Conservation (phyloP, 1,140 invertebrate species). For the Tenebrio molitor region DNA sequence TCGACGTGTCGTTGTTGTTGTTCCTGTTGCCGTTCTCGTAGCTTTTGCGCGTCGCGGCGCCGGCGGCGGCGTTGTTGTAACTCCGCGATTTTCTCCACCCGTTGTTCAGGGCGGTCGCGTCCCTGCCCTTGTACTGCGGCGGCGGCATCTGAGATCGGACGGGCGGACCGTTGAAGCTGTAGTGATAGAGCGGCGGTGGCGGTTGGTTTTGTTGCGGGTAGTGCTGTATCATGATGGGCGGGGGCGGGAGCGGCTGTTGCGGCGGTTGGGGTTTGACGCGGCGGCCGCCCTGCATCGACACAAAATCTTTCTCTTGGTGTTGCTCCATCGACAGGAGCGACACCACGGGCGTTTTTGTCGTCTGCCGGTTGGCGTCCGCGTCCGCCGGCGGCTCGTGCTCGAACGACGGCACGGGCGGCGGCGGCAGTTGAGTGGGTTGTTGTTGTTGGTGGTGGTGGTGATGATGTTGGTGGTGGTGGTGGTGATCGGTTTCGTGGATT, state of each 20-base stretch:
- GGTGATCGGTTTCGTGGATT: not conserved
- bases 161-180: not conserved
- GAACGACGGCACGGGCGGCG: slow-evolving; percentile 42
- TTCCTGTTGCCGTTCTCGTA: slow-evolving; percentile 38
- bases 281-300: slow-evolving; percentile 63
- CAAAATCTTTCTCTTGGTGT: slow-evolving; percentile 63
- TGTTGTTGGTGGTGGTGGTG: slow-evolving; percentile 12
- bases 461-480: slow-evolving; percentile 33
- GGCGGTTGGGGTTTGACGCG: slow-evolving; percentile 49
- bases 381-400: slow-evolving; percentile 36
- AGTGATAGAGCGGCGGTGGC: not conserved
- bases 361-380: slow-evolving; percentile 50
- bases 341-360: slow-evolving; percentile 63
- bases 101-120: not conserved
- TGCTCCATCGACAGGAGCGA: slow-evolving; percentile 63
- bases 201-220: slow-evolving; percentile 13
- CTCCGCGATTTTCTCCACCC: slow-evolving; percentile 5
- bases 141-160: slow-evolving; percentile 17
- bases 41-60: not conserved
- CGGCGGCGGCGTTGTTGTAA: too few species aligned
- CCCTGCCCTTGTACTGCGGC: too few species aligned
- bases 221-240: slow-evolving; percentile 18
- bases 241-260: slow-evolving; percentile 24
- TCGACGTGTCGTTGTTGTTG: slow-evolving; percentile 49
- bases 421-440: not conserved